Evolutionary conservation across 2,113 vertebrate genomes (phyloP), one percentile per base, ranked within the genome.

Genomic region (Hippoglossus stenolepis): DNA sequence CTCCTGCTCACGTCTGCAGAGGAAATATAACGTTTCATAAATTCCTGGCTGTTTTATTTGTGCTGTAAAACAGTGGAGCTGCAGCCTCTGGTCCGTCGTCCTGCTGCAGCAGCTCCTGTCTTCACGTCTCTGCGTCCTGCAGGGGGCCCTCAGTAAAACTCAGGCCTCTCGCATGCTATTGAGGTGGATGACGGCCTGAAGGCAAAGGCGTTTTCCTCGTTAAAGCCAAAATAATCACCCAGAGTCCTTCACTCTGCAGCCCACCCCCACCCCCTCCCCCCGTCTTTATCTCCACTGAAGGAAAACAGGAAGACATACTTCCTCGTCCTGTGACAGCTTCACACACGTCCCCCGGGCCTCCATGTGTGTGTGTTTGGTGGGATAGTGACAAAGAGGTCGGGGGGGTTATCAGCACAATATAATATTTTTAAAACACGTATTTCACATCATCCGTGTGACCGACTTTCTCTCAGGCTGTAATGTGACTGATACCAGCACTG

Each of bases 141-240:
- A 26, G 77, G 40, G 53, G 64, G 58, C 24, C 6, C 11, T 57
- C 71, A 23, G 38, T 60, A 60, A 70, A 70, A 70, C 60, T 59
- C 40, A 4, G 56, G 56, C 69, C 58, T 28, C 28, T 28, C 5
- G 28, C 28, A 61, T 12, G 2, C 38, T 81, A 69, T 67, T 81
- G 77, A 82, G 77, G 79, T 68, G 65, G 77, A 85, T 35, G 53
- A 76, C 49, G n/a, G 70, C 87, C 83, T 24, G n/a, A 12, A 72
- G 83, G 85, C 77, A 75, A 53, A 84, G 58, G 51, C 45, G 23
- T 70, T 82, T 87, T 70, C 73, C 72, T 87, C 70, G 80, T 86
- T 85, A 87, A 75, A 78, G 68, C 70, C 76, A 40, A 51, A 61
- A 28, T 76, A 83, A 85, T 86, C 63, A 73, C 64, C 58, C 75